Evolutionary conservation across 2,797 vertebrate species (phyloP).

Genomic region (Loriculus beryllinus): DNA sequence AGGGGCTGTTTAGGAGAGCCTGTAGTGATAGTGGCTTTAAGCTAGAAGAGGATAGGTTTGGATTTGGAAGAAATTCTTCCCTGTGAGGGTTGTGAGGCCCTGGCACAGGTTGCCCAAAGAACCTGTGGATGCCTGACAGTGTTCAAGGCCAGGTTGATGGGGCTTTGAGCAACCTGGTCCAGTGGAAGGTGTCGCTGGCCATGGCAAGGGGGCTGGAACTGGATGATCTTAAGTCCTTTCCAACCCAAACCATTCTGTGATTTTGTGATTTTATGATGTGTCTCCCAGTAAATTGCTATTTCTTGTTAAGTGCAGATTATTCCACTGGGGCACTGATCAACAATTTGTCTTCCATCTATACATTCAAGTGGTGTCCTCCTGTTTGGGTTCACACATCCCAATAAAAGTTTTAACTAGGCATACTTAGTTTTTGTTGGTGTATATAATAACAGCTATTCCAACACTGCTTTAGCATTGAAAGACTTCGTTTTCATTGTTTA

Average conservation of each 20-base stretch:
- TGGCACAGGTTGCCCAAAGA: background rate
- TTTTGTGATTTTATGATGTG: background rate
- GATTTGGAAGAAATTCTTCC: background rate
- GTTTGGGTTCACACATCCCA: background rate
- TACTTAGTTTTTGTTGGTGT: background rate
- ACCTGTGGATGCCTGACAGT: background rate
- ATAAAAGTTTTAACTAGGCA: background rate
- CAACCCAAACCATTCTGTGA: background rate
- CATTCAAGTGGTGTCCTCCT: rapidly evolving
- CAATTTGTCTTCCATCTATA: background rate
- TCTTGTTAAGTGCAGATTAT: background rate
- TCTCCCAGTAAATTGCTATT: background rate
- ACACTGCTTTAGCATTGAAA: background rate
- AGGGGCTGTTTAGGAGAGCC: background rate
- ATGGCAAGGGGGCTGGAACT: background rate
- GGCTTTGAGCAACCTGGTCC: background rate
- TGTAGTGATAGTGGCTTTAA: background rate
- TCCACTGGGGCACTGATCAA: background rate
- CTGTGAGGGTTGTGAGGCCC: background rate
- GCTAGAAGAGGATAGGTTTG: background rate
- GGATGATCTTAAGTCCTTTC: background rate
- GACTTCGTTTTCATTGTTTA: background rate
- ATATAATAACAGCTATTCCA: background rate
- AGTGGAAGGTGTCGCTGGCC: background rate
- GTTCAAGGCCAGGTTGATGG: background rate